These are phyloP conservation scores for Engraulis encrasicolus DNA, from an alignment of 2,113 vertebrate species.

Conservation along the genomic window DNA sequence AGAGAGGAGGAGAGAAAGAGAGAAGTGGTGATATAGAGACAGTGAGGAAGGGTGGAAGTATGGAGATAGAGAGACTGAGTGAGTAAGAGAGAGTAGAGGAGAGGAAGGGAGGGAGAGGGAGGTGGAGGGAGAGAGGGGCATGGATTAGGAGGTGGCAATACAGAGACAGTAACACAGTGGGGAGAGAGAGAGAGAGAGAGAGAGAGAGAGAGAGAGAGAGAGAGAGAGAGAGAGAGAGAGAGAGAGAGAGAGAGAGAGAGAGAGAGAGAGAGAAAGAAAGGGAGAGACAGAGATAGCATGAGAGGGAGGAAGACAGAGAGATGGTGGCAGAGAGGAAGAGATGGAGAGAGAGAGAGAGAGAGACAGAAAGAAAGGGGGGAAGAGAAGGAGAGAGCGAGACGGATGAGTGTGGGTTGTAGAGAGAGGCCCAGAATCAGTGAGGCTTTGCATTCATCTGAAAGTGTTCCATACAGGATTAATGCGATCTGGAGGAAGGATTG, in stretches of 20 bases:
- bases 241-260: not conserved
- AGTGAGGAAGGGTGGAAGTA: not conserved
- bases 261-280: not conserved
- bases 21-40: not conserved
- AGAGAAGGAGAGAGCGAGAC: not conserved
- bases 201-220: not conserved
- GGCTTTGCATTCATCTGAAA: slow-evolving; percentile 42
- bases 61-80: not conserved
- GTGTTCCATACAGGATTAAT: slow-evolving; percentile 52
- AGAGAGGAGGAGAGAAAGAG: slow-evolving; percentile 53
- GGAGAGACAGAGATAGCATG: too few relatives aligned
- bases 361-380: slow-evolving; percentile 31
- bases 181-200: not conserved
- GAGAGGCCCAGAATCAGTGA: slow-evolving; percentile 3
- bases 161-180: slow-evolving; percentile 44
- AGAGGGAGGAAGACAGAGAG: not conserved
- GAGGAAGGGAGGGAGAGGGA: not conserved
- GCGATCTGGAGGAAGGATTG: slow-evolving; percentile 45
- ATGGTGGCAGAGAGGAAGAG: not conserved
- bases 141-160: slow-evolving; percentile 54
- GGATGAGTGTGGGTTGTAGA: not conserved
- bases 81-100: not conserved
- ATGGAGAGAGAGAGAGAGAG: slow-evolving; percentile 21
- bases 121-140: slow-evolving; percentile 15
- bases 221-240: not conserved